Evolutionary conservation across 2,113 vertebrate genomes (phyloP).

Genomic region (Gavialis gangeticus): DNA sequence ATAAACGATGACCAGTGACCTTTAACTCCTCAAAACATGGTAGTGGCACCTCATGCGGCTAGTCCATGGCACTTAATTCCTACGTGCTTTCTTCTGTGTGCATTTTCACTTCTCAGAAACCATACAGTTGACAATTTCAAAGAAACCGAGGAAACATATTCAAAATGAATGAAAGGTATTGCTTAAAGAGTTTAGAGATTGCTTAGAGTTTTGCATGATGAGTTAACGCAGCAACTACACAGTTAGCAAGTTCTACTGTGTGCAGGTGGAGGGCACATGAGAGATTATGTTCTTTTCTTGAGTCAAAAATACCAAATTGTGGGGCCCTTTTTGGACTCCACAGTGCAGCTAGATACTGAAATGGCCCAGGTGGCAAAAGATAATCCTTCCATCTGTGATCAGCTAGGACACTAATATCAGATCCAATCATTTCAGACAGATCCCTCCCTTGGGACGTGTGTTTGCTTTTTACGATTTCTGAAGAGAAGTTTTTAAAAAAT

Average conservation of each 20-base stretch:
- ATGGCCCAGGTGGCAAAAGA: no score
- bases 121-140: neutral
- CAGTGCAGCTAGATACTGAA: no score
- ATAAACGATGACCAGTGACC: neutral
- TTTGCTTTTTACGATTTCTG: neutral
- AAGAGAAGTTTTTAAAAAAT: no score
- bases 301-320: neutral
- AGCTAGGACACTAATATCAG: no score
- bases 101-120: neutral
- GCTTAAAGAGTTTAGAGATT: neutral
- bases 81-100: neutral
- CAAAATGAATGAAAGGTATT: neutral
- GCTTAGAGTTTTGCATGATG: neutral
- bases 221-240: accelerated
- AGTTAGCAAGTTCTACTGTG: neutral
- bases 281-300: neutral
- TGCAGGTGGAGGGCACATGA: neutral
- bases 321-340: no score
- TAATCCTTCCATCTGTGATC: no score
- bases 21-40: neutral
- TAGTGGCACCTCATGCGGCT: conserved; percentile 62
- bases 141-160: neutral
- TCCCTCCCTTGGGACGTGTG: neutral
- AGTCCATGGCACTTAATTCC: neutral
- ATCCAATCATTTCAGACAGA: neutral